Evolutionary conservation across 1,140 invertebrate species (phyloP).

Genomic region (Hermetia illucens): DNA sequence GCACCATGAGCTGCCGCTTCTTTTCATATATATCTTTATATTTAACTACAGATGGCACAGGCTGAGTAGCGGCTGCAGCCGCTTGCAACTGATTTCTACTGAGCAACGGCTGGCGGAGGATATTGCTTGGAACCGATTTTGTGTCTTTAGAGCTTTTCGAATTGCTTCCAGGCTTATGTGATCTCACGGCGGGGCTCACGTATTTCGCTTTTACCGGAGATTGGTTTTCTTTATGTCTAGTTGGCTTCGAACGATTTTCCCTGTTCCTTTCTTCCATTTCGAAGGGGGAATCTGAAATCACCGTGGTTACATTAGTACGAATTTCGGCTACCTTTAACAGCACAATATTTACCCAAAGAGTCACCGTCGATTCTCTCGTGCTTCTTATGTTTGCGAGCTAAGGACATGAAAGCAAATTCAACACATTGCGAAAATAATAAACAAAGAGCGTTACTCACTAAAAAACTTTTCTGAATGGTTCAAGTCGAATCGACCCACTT

Average conservation of each 20-base stretch:
- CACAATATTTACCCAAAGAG: conserved; percentile 6
- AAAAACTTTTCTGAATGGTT: conserved; percentile 9
- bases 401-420: background rate
- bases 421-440: background rate
- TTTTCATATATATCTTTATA: conserved; percentile 10
- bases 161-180: background rate
- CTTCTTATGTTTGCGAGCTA: conserved; percentile 7
- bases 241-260: too few relatives aligned
- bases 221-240: background rate
- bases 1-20: conserved; percentile 12
- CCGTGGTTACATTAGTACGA: background rate
- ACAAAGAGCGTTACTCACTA: background rate
- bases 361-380: conserved; percentile 6
- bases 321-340: conserved; percentile 3
- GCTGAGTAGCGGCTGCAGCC: background rate
- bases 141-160: background rate
- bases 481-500: conserved; percentile 6
- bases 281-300: conserved; percentile 1
- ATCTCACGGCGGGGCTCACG: too few relatives aligned
- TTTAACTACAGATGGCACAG: background rate
- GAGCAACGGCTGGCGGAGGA: background rate
- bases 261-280: background rate
- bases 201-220: too few relatives aligned
- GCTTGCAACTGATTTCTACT: background rate
- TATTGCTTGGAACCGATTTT: background rate